A percentile compares a stretch with the other conserved stretches of the same genome.
These are phyloP conservation scores for Hylia prasina DNA, from an alignment of 2,113 vertebrate species.

Conservation along the genomic window DNA sequence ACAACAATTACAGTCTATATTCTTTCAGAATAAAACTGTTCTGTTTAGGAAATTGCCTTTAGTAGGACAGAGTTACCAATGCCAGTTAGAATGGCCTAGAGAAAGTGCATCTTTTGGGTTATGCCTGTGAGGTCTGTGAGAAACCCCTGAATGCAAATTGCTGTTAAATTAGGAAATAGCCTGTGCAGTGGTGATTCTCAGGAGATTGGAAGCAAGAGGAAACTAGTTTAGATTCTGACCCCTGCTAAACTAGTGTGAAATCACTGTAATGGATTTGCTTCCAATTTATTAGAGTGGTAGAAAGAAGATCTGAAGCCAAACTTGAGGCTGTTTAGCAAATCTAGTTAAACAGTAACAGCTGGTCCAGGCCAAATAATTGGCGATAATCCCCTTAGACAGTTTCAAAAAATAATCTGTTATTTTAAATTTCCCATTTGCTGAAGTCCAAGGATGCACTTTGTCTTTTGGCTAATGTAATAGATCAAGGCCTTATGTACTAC, in stretches of 20 bases:
- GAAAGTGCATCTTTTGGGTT: slow-evolving; percentile 46
- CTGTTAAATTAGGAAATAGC: neutral
- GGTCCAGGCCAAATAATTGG: neutral
- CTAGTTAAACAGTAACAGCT: neutral
- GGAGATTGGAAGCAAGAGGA: neutral
- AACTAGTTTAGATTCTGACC: neutral
- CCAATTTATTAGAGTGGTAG: neutral
- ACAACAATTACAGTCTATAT: slow-evolving; percentile 34
- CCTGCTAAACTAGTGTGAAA: neutral
- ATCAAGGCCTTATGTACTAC: neutral
- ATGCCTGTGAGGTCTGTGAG: neutral
- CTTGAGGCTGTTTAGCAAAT: neutral
- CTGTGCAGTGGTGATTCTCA: neutral
- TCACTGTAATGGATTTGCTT: neutral
- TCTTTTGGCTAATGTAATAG: neutral
- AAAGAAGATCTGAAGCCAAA: neutral
- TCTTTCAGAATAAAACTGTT: slow-evolving; percentile 29
- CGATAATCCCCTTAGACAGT: neutral
- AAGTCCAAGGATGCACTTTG: slow-evolving; percentile 8
- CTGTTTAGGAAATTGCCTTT: slow-evolving; percentile 23
- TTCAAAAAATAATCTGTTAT: neutral
- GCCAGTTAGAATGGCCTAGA: slow-evolving; percentile 11
- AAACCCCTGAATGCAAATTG: neutral
- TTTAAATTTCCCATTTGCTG: neutral
- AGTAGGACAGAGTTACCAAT: slow-evolving; percentile 23